Evolutionary conservation across 2,113 vertebrate genomes (phyloP).

Genomic region (Recurvirostra avosetta): DNA sequence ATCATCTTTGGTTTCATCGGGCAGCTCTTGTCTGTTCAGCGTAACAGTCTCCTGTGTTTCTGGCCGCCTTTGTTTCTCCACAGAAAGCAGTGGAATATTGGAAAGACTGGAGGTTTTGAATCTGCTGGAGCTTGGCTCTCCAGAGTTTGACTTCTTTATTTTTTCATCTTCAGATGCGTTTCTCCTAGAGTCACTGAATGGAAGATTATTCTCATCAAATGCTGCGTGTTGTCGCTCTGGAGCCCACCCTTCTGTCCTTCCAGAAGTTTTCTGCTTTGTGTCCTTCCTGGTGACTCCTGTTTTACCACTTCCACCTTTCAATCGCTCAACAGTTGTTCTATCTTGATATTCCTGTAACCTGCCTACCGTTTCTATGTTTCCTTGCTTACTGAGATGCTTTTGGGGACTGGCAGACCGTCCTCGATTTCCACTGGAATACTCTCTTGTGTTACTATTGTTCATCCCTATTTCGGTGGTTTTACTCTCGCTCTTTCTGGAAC

Average conservation of each 20-base stretch:
- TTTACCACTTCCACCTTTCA: conserved; percentile 56
- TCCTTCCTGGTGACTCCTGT: not conserved
- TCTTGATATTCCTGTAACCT: not conserved
- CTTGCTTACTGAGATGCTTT: conserved; percentile 65
- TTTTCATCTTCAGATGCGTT: conserved; percentile 1
- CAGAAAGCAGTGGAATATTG: conserved; percentile 14
- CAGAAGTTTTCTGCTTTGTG: not conserved
- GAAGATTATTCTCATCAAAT: not conserved
- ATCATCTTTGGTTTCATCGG: conserved; percentile 45
- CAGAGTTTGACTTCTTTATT: not conserved
- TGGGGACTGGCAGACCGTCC: conserved; percentile 76
- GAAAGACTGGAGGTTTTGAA: conserved; percentile 69
- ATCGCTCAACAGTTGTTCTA: conserved; percentile 20
- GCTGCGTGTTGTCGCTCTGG: not conserved
- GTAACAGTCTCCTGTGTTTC: not conserved
- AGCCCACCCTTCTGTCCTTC: conserved; percentile 17
- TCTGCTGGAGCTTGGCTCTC: conserved; percentile 33
- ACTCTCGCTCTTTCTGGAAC: conserved; percentile 54
- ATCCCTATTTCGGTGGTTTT: not conserved
- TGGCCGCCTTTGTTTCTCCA: conserved; percentile 31
- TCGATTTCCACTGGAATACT: not conserved
- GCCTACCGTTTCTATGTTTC: not conserved
- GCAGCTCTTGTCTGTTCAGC: conserved; percentile 20
- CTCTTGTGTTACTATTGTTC: conserved; percentile 7
- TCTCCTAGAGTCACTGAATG: not conserved